Percentiles rank a stretch among this genome's conserved stretches.
These are phyloP conservation scores for Megaustenia siamemsis DNA, from an alignment of 2,888 invertebrate species.

Conservation along the genomic window DNA sequence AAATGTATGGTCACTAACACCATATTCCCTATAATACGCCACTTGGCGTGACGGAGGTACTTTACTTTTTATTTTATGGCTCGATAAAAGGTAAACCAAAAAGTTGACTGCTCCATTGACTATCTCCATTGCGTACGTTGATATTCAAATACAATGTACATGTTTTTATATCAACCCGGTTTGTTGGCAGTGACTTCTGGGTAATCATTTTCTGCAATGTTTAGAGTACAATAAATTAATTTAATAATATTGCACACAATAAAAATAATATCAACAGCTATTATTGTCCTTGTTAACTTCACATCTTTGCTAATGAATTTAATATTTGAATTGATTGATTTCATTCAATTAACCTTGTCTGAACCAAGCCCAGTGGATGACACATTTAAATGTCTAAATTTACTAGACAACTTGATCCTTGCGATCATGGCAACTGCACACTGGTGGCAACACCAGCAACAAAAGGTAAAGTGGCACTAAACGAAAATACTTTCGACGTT, in stretches of 20 bases:
- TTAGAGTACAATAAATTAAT: neutral
- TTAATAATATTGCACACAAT: constrained; percentile 26
- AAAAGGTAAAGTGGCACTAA: neutral
- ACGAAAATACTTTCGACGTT: neutral
- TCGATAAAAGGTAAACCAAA: neutral
- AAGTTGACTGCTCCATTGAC: neutral
- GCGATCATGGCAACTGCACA: neutral
- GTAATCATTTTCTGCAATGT: neutral
- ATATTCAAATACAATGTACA: too few relatives aligned
- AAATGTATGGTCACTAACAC: too few relatives aligned
- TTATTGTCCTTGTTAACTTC: neutral
- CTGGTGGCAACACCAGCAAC: neutral
- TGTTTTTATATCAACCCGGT: neutral
- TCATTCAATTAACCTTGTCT: neutral
- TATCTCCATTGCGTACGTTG: neutral
- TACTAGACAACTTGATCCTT: neutral
- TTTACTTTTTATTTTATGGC: neutral
- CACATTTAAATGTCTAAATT: too few relatives aligned
- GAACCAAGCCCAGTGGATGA: neutral
- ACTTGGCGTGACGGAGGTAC: too few relatives aligned
- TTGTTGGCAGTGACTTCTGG: neutral
- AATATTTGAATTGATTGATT: neutral
- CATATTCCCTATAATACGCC: too few relatives aligned
- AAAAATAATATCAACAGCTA: neutral
- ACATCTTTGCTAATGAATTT: neutral